Evolutionary conservation across 2,797 vertebrate genomes (phyloP), one percentile per base, ranked within the genome.

Genomic region (Sorex maritimensis): DNA sequence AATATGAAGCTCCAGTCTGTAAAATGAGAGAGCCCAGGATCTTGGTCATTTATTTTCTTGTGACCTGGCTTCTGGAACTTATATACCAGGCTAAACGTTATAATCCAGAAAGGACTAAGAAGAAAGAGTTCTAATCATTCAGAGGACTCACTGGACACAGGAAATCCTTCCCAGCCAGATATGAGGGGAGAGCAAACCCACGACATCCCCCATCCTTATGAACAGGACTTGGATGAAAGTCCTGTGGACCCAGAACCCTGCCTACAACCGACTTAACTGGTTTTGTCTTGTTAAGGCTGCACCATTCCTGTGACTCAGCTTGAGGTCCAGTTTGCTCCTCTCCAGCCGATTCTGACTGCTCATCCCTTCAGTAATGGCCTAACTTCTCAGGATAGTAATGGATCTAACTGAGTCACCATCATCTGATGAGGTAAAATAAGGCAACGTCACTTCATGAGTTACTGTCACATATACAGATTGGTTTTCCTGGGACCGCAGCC

Each of bases 341-440:
- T 61, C 52, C 73, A 6, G 6, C 1, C 34, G 10, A 11, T 49
- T 8, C 17, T 23, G 28, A 77, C 49, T 65, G 34, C 5, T 41
- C 7, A 86, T 6, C 24, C 11, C 38, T 55, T 80, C 34, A 12
- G 44, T 7, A 41, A 9, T 23, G 58, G 30, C 24, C 38, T 69
- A 74, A 52, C 14, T 72, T 23, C 8, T n/a, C 68, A 83, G 23
- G 24, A 63, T 79, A 58, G 13, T 38, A 41, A 30, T 9, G 19
- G 52, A 55, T 67, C 38, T 23, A 58, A 23, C 14, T 49, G 6
- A 91, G 15, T 49, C 71, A 24, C 52, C n/a, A 79, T 28, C 28
- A 72, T 75, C 30, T 67, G 6, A 82, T 46, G 46, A 84, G 46
- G 49, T 72, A 41, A 92, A 86, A 65, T 23, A 41, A 95, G 63